These are phyloP conservation scores for Torymus aiolomorphi DNA, from an alignment of 2,888 invertebrate genomes.

Conservation along the genomic window DNA sequence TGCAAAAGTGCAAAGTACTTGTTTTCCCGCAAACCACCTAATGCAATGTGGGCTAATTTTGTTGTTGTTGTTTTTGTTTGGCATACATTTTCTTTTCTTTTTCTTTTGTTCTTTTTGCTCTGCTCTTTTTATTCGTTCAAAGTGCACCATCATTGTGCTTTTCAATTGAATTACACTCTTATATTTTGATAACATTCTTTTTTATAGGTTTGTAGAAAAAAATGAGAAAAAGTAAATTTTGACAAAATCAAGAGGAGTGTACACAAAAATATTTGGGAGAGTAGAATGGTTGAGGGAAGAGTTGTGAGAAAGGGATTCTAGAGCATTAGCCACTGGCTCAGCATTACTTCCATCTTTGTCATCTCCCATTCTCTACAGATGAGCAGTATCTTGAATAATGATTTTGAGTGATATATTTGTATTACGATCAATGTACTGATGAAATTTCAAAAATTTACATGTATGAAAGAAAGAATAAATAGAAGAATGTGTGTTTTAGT, in stretches of 20 bases:
- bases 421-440: too few relatives aligned
- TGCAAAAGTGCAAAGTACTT: slow-evolving; percentile 79
- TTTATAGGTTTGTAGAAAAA: slow-evolving; percentile 4
- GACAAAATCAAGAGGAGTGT: not conserved
- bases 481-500: too few relatives aligned
- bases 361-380: not conserved
- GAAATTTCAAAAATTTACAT: too few relatives aligned
- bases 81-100: slow-evolving; percentile 29
- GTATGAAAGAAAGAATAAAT: too few relatives aligned
- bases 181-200: too few relatives aligned
- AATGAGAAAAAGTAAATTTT: slow-evolving; percentile 36
- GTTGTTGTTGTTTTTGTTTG: slow-evolving; percentile 43
- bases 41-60: slow-evolving; percentile 69
- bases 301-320: slow-evolving; percentile 17
- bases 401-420: too few relatives aligned
- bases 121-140: too few relatives aligned
- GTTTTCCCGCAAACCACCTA: slow-evolving; percentile 75
- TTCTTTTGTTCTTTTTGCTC: slow-evolving; percentile 1
- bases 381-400: too few relatives aligned
- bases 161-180: too few relatives aligned
- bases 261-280: slow-evolving; percentile 36
- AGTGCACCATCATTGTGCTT: too few relatives aligned
- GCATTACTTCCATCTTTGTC: slow-evolving; percentile 7
- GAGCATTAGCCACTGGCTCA: not conserved
- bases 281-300: slow-evolving; percentile 8